Conservation (phyloP, 1,140 invertebrate species). For the Drosophila kurseongensis region DNA sequence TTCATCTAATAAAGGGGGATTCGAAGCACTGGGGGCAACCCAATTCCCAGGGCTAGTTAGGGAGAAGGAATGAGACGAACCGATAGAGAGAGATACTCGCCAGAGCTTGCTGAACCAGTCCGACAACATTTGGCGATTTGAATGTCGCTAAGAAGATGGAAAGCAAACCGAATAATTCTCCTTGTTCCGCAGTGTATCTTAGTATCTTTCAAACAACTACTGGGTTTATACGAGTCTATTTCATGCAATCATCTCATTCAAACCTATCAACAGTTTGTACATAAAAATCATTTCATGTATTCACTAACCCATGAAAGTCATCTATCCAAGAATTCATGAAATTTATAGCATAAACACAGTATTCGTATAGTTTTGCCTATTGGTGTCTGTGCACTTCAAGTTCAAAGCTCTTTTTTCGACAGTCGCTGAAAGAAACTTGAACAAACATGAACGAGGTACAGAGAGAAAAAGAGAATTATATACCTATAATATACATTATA, state of each 20-base stretch:
- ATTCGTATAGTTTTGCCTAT: slow-evolving; percentile 12
- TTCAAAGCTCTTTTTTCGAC: slow-evolving; percentile 53
- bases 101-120: slow-evolving; percentile 41
- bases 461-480: slow-evolving; percentile 8
- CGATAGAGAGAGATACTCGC: background rate
- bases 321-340: background rate
- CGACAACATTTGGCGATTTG: slow-evolving; percentile 39
- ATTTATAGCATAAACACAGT: background rate
- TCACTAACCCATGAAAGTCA: background rate
- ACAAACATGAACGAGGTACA: slow-evolving; percentile 9
- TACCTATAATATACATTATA: slow-evolving; percentile 11
- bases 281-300: background rate
- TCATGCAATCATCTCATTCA: background rate
- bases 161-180: slow-evolving; percentile 24
- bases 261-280: background rate
- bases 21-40: slow-evolving; percentile 23
- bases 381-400: slow-evolving; percentile 52
- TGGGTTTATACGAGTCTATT: background rate
- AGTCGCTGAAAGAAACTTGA: slow-evolving; percentile 13
- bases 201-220: slow-evolving; percentile 15
- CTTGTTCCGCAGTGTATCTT: slow-evolving; percentile 20
- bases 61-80: slow-evolving; percentile 11
- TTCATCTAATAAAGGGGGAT: slow-evolving; percentile 7
- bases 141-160: slow-evolving; percentile 48
- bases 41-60: slow-evolving; percentile 43